Conservation (phyloP, 2,888 invertebrate species). For the Lathronympha strigana region DNA sequence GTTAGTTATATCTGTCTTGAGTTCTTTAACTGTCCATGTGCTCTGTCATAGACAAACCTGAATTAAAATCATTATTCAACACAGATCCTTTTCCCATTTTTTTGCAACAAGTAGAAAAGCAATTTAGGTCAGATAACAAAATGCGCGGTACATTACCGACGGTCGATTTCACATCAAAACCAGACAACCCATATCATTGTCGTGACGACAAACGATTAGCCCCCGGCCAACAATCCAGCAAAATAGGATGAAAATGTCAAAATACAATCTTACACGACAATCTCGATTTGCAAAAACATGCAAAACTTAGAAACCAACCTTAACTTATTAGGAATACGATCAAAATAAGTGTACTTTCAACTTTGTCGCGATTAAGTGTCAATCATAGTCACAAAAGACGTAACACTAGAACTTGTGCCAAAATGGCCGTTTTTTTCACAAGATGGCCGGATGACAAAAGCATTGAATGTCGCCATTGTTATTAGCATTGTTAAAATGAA, state of each 20-base stretch:
- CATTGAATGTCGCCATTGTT: constrained; percentile 50
- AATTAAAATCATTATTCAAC: background rate
- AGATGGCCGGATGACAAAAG: constrained; percentile 55
- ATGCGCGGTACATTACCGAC: constrained; percentile 15
- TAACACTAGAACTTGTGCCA: constrained; percentile 77
- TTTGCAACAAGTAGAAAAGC: constrained; percentile 4
- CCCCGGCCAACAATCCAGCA: constrained; percentile 67
- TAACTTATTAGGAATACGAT: background rate
- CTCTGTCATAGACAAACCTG: background rate
- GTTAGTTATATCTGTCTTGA: too few relatives aligned
- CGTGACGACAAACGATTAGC: constrained; percentile 72
- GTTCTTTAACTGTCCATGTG: too few relatives aligned
- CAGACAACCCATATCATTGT: constrained; percentile 52
- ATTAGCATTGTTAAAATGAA: constrained; percentile 50
- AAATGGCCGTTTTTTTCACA: constrained; percentile 64
- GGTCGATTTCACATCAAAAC: constrained; percentile 40
- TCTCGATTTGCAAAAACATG: constrained; percentile 51
- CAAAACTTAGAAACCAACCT: background rate
- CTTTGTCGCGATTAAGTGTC: constrained; percentile 39
- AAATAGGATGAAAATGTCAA: constrained; percentile 83
- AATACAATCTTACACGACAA: constrained; percentile 75
- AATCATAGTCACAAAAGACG: constrained; percentile 59
- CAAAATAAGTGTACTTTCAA: background rate
- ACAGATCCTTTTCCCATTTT: background rate
- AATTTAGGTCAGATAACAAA: constrained; percentile 34